phyloP scores from a whole-genome alignment of 2,113 vertebrate genomes.

The Mormyrus lacerda region DNA sequence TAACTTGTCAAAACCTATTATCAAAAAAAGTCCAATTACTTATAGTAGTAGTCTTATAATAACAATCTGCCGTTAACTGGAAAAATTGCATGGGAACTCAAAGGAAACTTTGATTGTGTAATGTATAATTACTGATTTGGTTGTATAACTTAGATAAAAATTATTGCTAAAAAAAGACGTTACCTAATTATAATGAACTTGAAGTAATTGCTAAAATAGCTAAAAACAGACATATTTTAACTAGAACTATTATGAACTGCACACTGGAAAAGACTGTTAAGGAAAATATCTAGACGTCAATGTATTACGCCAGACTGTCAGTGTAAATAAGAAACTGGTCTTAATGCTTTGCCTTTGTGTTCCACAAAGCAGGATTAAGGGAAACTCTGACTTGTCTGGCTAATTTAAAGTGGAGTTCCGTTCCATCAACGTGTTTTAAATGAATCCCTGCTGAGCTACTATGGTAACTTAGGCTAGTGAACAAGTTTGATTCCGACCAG shows the following conservation, averaged over 20 bases:
- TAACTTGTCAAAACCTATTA: background rate
- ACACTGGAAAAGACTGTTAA: no score
- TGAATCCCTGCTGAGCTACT: no score
- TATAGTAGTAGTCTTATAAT: background rate
- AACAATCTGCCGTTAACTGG: background rate
- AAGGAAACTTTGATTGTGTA: background rate
- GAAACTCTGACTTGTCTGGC: no score
- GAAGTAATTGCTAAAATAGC: background rate
- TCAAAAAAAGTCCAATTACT: background rate
- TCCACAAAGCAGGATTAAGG: no score
- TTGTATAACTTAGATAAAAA: background rate
- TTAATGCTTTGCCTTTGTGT: no score
- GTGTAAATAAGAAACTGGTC: no score
- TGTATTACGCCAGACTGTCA: no score
- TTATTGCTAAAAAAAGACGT: background rate
- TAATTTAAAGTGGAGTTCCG: no score
- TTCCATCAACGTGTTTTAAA: no score
- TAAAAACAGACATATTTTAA: background rate
- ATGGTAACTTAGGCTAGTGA: no score
- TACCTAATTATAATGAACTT: background rate
- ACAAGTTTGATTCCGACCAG: no score
- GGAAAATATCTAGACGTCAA: no score
- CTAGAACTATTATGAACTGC: background rate
- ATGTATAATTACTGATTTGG: background rate
- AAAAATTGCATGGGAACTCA: background rate